Conservation (phyloP, 2,113 vertebrate genomes). For the Lates calcarifer region DNA sequence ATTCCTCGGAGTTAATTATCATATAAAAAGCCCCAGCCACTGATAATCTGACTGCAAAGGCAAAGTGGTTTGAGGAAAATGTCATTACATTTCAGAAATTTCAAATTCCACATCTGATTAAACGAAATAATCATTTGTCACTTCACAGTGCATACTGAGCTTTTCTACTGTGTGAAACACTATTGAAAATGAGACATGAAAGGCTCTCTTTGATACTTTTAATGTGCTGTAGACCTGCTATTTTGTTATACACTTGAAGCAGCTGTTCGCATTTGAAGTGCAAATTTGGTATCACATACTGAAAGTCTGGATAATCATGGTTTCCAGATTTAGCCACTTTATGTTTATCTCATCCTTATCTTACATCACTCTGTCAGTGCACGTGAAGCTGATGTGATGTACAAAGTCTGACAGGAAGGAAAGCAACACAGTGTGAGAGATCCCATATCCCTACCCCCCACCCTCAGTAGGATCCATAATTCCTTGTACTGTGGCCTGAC, state of each 20-base stretch:
- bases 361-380: conserved; percentile 32
- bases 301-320: conserved; percentile 52
- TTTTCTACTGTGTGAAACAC: conserved; percentile 41
- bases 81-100: conserved; percentile 71
- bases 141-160: conserved; percentile 48
- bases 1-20: conserved; percentile 80
- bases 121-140: conserved; percentile 71
- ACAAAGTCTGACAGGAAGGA: conserved; percentile 58
- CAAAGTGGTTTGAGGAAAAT: conserved; percentile 76
- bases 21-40: conserved; percentile 75
- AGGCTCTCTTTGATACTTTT: conserved; percentile 69
- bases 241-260: conserved; percentile 66
- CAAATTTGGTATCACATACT: conserved; percentile 60
- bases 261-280: conserved; percentile 72
- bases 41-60: conserved; percentile 66
- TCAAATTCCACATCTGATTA: conserved; percentile 72
- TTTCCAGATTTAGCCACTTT: conserved; percentile 66
- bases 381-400: conserved; percentile 32
- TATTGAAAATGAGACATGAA: conserved; percentile 67
- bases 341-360: conserved; percentile 62
- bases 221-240: conserved; percentile 56
- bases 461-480: conserved; percentile 50
- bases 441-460: background rate
- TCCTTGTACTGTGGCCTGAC: conserved; percentile 63
- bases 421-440: conserved; percentile 34